phyloP scores from a whole-genome alignment of 2,888 invertebrate genomes.

The Meteorus colon region DNA sequence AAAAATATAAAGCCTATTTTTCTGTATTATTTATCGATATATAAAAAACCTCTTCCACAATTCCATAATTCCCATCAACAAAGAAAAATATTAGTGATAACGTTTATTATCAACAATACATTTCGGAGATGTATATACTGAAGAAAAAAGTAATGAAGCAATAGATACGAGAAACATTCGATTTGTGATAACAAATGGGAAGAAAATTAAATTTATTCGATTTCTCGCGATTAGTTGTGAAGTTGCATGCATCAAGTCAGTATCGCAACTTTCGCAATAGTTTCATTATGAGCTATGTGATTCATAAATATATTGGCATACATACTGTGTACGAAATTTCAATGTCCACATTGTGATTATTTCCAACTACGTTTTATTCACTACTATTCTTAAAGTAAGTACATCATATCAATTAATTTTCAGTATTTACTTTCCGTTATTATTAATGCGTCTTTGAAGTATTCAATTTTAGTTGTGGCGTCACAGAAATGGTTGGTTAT shows the following conservation, averaged over 20 bases:
- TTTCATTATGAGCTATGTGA: slow-evolving; percentile 38
- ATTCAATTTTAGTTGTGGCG: no score
- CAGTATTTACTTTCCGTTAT: not conserved
- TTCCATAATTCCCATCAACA: not conserved
- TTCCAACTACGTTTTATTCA: not conserved
- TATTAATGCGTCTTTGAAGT: no score
- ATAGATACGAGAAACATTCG: no score
- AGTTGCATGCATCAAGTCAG: slow-evolving; percentile 5
- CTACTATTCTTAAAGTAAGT: not conserved
- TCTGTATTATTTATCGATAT: slow-evolving; percentile 21
- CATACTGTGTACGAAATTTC: slow-evolving; percentile 32
- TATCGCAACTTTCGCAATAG: slow-evolving; percentile 25
- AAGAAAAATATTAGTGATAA: no score
- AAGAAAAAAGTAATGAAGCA: no score
- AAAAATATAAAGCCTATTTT: slow-evolving; percentile 63
- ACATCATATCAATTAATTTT: not conserved
- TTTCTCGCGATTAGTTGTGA: not conserved
- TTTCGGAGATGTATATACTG: no score
- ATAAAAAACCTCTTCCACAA: not conserved
- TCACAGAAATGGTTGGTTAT: no score
- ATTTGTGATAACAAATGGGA: no score
- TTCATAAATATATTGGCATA: slow-evolving; percentile 40
- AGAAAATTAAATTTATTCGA: no score
- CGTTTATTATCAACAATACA: no score
- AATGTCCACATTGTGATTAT: slow-evolving; percentile 20